Evolutionary conservation across 2,888 invertebrate species (phyloP), one percentile per base, ranked within the genome.

Genomic region (Piscicola geometra): DNA sequence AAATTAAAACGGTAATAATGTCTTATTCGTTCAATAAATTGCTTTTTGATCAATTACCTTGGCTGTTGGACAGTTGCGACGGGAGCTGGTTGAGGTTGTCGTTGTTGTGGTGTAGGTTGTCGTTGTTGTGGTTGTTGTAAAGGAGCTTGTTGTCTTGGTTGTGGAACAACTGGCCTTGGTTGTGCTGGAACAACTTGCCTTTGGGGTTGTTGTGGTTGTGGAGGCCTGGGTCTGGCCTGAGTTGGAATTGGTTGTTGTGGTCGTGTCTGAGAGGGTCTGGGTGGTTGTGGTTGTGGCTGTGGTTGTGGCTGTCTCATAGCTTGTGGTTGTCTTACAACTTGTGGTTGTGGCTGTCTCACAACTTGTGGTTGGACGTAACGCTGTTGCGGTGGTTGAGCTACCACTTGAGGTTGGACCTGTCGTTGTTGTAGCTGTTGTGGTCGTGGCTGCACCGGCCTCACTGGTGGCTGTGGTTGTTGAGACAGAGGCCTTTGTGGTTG

Each of bases 361-460:
- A 30, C 28, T 73, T 64, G 36, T 71, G 33, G 72, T 60, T 66
- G 50, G 18, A 41, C 32, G 30, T 35, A 71, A 36, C 47, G 50
- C 9, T 1, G 67, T 47, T 47, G 72, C 21, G 15, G 77, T 21
- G 15, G 28, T 28, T 0, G 35, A n/a, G n/a, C 35, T 36, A 18
- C 67, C 21, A 5, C 70, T 35, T 41, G 64, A n/a, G 47, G 73
- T 50, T 30, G 72, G 12, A 9, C 75, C 33, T 9, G 47, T 28
- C 5, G 33, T 35, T 28, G 36, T 32, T 41, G 72, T 21, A 30
- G 77, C 15, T 47, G 75, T 35, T 70, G 32, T 47, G n/a, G 71
- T 28, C 28, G 1, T 33, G 12, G 50, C 33, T 36, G 60, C 32
- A 28, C 69, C 28, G 35, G 70, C 15, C 18, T 3, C 28, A 28